Evolutionary conservation across 2,888 invertebrate species (phyloP).

Genomic region (Xiphydria camelus): DNA sequence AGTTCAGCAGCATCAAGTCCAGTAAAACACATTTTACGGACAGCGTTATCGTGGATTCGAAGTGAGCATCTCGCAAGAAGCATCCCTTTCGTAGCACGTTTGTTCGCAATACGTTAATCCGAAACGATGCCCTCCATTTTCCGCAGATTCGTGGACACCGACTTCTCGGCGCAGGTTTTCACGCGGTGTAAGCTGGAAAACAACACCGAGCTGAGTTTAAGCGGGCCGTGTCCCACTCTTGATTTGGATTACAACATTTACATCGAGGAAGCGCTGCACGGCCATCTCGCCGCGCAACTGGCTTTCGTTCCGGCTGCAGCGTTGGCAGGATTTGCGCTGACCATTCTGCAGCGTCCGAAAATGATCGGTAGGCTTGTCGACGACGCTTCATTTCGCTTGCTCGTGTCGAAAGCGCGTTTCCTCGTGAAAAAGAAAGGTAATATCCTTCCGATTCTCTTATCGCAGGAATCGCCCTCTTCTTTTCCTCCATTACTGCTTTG

Average conservation of each 20-base stretch:
- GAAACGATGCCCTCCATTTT: constrained; percentile 5
- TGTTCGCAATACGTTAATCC: no score
- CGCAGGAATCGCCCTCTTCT: constrained; percentile 55
- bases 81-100: no score
- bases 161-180: constrained; percentile 64
- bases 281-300: constrained; percentile 58
- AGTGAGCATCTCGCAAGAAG: no score
- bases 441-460: constrained; percentile 7
- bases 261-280: constrained; percentile 60
- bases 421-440: not conserved
- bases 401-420: not conserved
- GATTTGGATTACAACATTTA: constrained; percentile 66
- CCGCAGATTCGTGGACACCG: constrained; percentile 71
- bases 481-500: constrained; percentile 54
- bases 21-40: constrained; percentile 70
- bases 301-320: constrained; percentile 58
- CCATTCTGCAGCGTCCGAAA: constrained; percentile 55
- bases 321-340: constrained; percentile 54
- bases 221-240: constrained; percentile 57
- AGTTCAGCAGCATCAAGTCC: constrained; percentile 73
- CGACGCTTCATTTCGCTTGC: no score
- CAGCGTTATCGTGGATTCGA: constrained; percentile 66
- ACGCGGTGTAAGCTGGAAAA: constrained; percentile 64
- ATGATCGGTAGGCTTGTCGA: constrained; percentile 58
- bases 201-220: constrained; percentile 59